Evolutionary conservation across 1,140 invertebrate species (phyloP).

Genomic region (Mercenaria mercenaria): DNA sequence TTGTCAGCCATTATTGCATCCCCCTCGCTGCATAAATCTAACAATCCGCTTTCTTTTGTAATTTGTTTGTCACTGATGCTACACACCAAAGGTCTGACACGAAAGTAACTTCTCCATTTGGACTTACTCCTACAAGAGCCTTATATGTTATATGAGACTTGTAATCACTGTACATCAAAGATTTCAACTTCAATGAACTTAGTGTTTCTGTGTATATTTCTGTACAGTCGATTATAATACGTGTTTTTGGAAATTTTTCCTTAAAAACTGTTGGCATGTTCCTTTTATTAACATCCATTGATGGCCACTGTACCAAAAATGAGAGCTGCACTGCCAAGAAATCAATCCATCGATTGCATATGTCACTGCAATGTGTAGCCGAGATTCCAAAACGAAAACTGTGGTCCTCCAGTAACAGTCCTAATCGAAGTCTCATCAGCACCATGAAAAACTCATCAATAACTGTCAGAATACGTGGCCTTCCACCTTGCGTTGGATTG

Average conservation of each 20-base stretch:
- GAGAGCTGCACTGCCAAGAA: not conserved
- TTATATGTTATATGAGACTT: conserved; percentile 52
- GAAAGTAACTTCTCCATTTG: conserved; percentile 29
- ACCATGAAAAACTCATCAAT: conserved; percentile 54
- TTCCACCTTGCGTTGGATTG: no score
- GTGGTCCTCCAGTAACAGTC: conserved; percentile 25
- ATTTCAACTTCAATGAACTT: not conserved
- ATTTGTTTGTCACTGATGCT: conserved; percentile 43
- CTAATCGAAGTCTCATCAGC: conserved; percentile 7
- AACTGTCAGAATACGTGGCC: not conserved
- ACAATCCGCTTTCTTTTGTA: not conserved
- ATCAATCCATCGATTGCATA: conserved; percentile 15
- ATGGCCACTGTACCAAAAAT: conserved; percentile 26
- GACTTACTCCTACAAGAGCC: conserved; percentile 25
- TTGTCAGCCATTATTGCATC: conserved; percentile 50
- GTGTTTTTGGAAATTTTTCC: not conserved
- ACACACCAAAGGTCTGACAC: conserved; percentile 2
- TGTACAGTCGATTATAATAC: conserved; percentile 47
- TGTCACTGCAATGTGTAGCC: not conserved
- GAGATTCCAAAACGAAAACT: not conserved
- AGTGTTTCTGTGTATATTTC: conserved; percentile 47
- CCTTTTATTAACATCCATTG: not conserved
- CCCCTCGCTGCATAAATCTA: conserved; percentile 28
- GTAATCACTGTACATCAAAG: conserved; percentile 27
- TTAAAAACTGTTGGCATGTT: conserved; percentile 20